Evolutionary conservation across 2,888 invertebrate genomes (phyloP).

Genomic region (Mesorhabditis spiculigera): DNA sequence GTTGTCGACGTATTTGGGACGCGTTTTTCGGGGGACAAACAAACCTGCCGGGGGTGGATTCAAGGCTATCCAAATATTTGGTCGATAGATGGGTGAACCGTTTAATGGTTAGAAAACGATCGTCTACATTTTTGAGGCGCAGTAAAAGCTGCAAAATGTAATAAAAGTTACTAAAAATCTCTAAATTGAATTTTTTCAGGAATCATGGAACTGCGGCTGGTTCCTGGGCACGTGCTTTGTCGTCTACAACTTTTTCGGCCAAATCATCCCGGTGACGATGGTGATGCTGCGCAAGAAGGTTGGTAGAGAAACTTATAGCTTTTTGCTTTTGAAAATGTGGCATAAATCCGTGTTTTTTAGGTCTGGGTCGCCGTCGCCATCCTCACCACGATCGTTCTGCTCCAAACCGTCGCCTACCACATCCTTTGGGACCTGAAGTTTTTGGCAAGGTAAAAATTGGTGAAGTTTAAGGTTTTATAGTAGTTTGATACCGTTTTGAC

Average conservation of each 20-base stretch:
- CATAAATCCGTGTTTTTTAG: constrained; percentile 12
- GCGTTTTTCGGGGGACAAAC: too few relatives aligned
- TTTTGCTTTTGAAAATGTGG: background rate
- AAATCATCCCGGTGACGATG: constrained; percentile 92
- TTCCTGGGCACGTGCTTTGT: constrained; percentile 92
- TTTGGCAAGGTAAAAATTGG: constrained; percentile 68
- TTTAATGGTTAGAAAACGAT: too few relatives aligned
- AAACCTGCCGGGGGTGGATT: too few relatives aligned
- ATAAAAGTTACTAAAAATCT: too few relatives aligned
- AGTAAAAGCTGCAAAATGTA: too few relatives aligned
- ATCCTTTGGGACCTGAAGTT: constrained; percentile 98
- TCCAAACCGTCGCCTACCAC: constrained; percentile 74
- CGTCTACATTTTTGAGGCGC: too few relatives aligned
- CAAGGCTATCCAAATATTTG: too few relatives aligned
- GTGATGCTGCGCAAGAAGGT: constrained; percentile 80
- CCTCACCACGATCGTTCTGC: constrained; percentile 87
- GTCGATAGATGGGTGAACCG: too few relatives aligned
- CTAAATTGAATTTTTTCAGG: constrained; percentile 20
- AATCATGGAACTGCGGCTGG: constrained; percentile 78
- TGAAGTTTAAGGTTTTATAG: too few relatives aligned
- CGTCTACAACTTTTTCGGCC: constrained; percentile 87
- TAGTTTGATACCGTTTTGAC: background rate
- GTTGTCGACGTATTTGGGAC: too few relatives aligned
- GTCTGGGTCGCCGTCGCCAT: constrained; percentile 79
- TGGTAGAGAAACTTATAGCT: background rate